phyloP scores from a whole-genome alignment of 1,140 invertebrate species.

The Drosophila malerkotliana region DNA sequence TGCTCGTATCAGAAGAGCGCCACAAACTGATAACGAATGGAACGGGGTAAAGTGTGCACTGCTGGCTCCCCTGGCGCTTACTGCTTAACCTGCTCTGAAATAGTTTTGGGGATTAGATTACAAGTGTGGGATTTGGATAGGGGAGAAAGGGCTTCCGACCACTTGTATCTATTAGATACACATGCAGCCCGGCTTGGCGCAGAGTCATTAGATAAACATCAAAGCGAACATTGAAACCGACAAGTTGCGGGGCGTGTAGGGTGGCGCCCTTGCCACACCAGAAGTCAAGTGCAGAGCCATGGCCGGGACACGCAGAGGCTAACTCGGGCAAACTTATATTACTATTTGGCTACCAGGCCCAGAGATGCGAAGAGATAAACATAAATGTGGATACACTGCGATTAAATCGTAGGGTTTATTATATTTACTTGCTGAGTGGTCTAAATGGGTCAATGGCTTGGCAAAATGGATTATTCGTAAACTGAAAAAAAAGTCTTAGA shows the following conservation, averaged over 20 bases:
- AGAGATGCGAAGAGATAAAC: constrained; percentile 25
- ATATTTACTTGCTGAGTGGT: neutral
- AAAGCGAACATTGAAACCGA: constrained; percentile 45
- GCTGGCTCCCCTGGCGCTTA: constrained; percentile 10
- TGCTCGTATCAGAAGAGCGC: constrained; percentile 6
- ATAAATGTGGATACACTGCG: constrained; percentile 27
- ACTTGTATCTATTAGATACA: constrained; percentile 36
- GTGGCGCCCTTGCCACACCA: constrained; percentile 19
- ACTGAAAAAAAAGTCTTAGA: too few species aligned
- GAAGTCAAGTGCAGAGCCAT: constrained; percentile 60
- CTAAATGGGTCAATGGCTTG: too few species aligned
- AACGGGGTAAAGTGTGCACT: neutral
- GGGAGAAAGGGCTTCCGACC: constrained; percentile 5
- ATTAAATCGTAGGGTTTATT: constrained; percentile 3
- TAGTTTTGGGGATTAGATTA: constrained; percentile 34
- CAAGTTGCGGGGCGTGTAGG: constrained; percentile 9
- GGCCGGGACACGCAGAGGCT: constrained; percentile 52
- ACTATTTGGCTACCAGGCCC: constrained; percentile 11
- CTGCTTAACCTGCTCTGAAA: constrained; percentile 42
- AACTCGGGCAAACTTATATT: constrained; percentile 43
- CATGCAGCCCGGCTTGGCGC: constrained; percentile 27
- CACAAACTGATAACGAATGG: constrained; percentile 35
- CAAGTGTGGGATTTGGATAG: constrained; percentile 2
- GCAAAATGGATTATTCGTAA: too few species aligned
- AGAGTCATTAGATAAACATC: constrained; percentile 49